These are phyloP conservation scores for Excalfactoria chinensis DNA, from an alignment of 2,113 vertebrate genomes.

Conservation along the genomic window DNA sequence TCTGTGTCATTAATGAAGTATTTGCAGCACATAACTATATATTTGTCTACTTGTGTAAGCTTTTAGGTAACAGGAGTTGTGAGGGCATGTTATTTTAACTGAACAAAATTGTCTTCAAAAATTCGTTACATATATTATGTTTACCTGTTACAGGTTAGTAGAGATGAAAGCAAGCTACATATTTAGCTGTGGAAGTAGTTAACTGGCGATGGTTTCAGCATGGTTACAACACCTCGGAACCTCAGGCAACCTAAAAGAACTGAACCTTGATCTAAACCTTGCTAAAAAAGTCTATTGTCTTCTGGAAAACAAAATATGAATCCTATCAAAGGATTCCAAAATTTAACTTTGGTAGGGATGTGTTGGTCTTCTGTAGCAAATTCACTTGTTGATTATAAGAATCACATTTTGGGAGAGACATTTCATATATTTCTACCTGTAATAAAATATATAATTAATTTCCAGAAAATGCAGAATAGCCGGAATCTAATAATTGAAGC, in stretches of 20 bases:
- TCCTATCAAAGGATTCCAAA: not conserved
- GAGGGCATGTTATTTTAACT: not conserved
- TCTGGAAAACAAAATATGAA: not conserved
- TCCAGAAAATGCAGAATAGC: not conserved
- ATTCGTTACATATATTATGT: not conserved
- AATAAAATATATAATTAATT: not conserved
- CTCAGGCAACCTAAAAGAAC: not conserved
- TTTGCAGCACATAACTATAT: constrained; percentile 61
- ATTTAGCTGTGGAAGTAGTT: not conserved
- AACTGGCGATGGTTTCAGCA: not conserved
- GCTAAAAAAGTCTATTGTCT: not conserved
- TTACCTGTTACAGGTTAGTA: not conserved
- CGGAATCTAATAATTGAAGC: not conserved
- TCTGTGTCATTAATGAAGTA: constrained; percentile 44
- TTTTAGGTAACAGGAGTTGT: not conserved
- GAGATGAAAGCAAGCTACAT: not conserved
- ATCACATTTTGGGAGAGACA: not conserved
- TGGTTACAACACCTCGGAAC: not conserved
- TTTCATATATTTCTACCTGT: not conserved
- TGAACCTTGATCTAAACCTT: not conserved
- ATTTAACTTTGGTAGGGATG: not conserved
- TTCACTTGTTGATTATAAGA: not conserved
- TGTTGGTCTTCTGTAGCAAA: not conserved
- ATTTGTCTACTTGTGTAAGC: not conserved
- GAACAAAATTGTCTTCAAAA: not conserved